These are phyloP conservation scores for Rhopalosiphum nymphaeae DNA, from an alignment of 2,888 invertebrate species.

Conservation along the genomic window DNA sequence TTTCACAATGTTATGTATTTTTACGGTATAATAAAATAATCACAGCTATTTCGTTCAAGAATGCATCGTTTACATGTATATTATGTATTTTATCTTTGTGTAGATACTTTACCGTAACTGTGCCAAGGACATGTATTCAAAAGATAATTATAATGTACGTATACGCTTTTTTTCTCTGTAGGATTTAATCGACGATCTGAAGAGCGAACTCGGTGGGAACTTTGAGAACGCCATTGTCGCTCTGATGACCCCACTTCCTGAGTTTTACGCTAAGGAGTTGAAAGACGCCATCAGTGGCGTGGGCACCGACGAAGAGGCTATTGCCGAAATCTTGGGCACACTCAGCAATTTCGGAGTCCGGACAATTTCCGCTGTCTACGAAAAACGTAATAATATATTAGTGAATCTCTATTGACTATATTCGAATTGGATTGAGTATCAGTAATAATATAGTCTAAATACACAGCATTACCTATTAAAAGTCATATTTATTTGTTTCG, in stretches of 20 bases:
- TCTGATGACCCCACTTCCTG: slow-evolving; percentile 71
- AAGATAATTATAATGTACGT: background rate
- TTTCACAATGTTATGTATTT: background rate
- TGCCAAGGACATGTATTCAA: background rate
- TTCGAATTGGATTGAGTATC: background rate
- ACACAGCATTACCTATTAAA: background rate
- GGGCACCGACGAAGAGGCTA: slow-evolving; percentile 71
- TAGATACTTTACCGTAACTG: background rate
- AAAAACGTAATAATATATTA: slow-evolving; percentile 68
- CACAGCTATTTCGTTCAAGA: background rate
- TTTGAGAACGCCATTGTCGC: slow-evolving; percentile 72
- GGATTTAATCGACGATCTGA: slow-evolving; percentile 71
- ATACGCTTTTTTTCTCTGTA: slow-evolving; percentile 65
- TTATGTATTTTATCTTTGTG: background rate
- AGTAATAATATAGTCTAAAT: background rate
- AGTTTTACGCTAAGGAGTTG: slow-evolving; percentile 72
- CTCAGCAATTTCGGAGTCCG: slow-evolving; percentile 71
- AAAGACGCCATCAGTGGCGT: slow-evolving; percentile 72
- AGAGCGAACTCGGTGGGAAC: slow-evolving; percentile 72
- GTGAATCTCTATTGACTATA: slow-evolving; percentile 3
- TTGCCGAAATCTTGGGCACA: slow-evolving; percentile 73
- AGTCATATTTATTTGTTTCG: background rate
- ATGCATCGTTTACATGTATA: background rate
- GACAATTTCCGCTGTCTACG: slow-evolving; percentile 69
- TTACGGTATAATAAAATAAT: background rate